Percentiles rank a stretch among this genome's conserved stretches.
Conservation (phyloP, 2,797 vertebrate genomes). For the Pseudochaenichthys georgianus region DNA sequence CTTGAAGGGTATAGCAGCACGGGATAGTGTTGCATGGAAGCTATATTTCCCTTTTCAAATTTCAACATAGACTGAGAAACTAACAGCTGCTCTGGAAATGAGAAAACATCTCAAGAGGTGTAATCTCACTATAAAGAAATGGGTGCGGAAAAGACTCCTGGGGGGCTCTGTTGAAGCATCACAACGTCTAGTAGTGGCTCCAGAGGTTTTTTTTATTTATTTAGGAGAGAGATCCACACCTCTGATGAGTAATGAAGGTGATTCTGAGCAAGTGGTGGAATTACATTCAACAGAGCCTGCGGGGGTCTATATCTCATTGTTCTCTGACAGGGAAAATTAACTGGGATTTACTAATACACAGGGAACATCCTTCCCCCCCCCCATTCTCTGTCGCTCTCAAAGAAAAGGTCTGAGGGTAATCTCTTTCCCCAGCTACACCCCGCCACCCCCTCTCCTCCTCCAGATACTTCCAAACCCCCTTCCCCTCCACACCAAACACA, state of each 20-base stretch:
- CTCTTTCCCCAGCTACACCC: conserved; percentile 60
- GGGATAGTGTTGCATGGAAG: conserved; percentile 27
- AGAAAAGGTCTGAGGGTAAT: conserved; percentile 71
- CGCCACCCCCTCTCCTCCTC: background rate
- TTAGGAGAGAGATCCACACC: conserved; percentile 57
- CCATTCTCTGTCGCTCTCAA: conserved; percentile 48
- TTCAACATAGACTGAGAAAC: conserved; percentile 33
- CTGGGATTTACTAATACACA: conserved; percentile 83
- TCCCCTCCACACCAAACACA: conserved; percentile 40
- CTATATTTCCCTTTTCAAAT: conserved; percentile 31
- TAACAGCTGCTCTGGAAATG: conserved; percentile 51
- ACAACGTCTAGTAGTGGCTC: conserved; percentile 24
- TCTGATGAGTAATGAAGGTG: conserved; percentile 80
- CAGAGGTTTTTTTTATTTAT: conserved; percentile 10
- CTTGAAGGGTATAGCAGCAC: conserved; percentile 41
- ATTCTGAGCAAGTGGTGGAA: conserved; percentile 78
- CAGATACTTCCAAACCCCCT: background rate
- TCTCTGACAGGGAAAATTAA: conserved; percentile 84
- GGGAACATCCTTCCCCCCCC: conserved; percentile 49
- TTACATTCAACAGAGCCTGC: conserved; percentile 76
- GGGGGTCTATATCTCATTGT: conserved; percentile 81
- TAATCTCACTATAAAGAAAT: conserved; percentile 47
- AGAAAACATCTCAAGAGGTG: conserved; percentile 57
- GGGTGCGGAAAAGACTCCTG: conserved; percentile 36
- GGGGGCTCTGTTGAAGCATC: conserved; percentile 35